A percentile compares a stretch with the other conserved stretches of the same genome.
phyloP scores from a whole-genome alignment of 2,797 vertebrate genomes.

The Gymnoscopelus microlampas region DNA sequence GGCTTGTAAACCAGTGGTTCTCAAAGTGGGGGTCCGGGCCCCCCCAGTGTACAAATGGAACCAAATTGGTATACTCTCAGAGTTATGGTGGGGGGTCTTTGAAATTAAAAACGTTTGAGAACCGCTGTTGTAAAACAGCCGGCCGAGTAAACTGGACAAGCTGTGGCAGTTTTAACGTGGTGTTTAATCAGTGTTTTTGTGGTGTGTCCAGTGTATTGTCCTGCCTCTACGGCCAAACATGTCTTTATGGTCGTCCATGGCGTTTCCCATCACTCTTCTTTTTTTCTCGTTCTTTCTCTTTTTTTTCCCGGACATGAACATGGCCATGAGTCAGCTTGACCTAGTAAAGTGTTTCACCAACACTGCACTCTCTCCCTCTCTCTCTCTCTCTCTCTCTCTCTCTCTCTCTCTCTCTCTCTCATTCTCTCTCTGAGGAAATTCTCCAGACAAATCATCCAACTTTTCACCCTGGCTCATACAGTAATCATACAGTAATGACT shows the following conservation, averaged over 20 bases:
- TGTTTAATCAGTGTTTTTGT: slow-evolving; percentile 40
- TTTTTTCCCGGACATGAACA: no score
- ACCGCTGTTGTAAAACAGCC: slow-evolving; percentile 2
- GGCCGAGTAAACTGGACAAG: slow-evolving; percentile 57
- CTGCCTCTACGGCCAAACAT: slow-evolving; percentile 43
- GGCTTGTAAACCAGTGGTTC: no score
- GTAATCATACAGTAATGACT: slow-evolving; percentile 33
- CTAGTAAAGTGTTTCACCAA: slow-evolving; percentile 8
- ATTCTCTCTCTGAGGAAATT: background rate
- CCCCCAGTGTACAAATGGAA: no score
- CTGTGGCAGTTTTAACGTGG: slow-evolving; percentile 49
- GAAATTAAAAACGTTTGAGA: no score
- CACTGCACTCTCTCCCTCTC: background rate
- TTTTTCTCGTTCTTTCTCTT: no score
- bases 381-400: background rate
- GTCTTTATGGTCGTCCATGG: slow-evolving; percentile 56
- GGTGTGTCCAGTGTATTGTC: slow-evolving; percentile 37
- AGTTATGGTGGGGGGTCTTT: no score
- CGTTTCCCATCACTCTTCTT: slow-evolving; percentile 41
- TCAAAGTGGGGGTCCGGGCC: no score
- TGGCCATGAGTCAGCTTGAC: slow-evolving; percentile 50
- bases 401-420: background rate
- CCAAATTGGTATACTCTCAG: no score
- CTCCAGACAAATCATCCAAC: no score
- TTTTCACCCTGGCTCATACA: slow-evolving; percentile 7